These are phyloP conservation scores for Aplodontia rufa DNA, from an alignment of 2,113 vertebrate genomes.

Conservation along the genomic window DNA sequence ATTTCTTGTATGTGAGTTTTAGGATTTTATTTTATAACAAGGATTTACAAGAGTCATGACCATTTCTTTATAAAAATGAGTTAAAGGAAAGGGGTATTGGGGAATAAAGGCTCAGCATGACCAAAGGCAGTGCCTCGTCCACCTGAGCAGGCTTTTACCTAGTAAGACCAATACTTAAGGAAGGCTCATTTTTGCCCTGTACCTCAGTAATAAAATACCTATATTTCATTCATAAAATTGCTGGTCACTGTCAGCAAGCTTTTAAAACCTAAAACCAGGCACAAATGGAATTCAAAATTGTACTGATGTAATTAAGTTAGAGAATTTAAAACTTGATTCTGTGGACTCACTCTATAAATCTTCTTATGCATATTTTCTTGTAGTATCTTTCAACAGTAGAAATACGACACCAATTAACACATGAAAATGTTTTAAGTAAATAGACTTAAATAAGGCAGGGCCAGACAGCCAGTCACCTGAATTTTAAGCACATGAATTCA, in stretches of 20 bases:
- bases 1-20: slow-evolving; percentile 8
- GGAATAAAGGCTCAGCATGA: background rate
- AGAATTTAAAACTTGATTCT: slow-evolving; percentile 15
- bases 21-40: slow-evolving; percentile 20
- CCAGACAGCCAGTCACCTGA: slow-evolving; percentile 73
- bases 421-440: slow-evolving; percentile 77
- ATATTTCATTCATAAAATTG: slow-evolving; percentile 50
- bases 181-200: background rate
- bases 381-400: slow-evolving; percentile 31
- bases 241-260: slow-evolving; percentile 38
- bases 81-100: background rate
- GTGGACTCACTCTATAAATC: background rate
- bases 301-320: slow-evolving; percentile 45
- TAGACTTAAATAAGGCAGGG: slow-evolving; percentile 75
- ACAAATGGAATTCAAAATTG: background rate
- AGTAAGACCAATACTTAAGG: background rate
- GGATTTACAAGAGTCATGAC: background rate
- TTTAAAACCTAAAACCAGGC: slow-evolving; percentile 58
- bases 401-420: slow-evolving; percentile 78
- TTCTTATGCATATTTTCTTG: slow-evolving; percentile 52
- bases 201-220: slow-evolving; percentile 21
- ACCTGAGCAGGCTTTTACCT: background rate
- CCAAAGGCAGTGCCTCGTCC: background rate
- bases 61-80: slow-evolving; percentile 11
- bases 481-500: slow-evolving; percentile 80